Percentiles rank a stretch among this genome's conserved stretches.
Evolutionary conservation across 2,797 vertebrate genomes (phyloP).

Genomic region (Thamnophis elegans): DNA sequence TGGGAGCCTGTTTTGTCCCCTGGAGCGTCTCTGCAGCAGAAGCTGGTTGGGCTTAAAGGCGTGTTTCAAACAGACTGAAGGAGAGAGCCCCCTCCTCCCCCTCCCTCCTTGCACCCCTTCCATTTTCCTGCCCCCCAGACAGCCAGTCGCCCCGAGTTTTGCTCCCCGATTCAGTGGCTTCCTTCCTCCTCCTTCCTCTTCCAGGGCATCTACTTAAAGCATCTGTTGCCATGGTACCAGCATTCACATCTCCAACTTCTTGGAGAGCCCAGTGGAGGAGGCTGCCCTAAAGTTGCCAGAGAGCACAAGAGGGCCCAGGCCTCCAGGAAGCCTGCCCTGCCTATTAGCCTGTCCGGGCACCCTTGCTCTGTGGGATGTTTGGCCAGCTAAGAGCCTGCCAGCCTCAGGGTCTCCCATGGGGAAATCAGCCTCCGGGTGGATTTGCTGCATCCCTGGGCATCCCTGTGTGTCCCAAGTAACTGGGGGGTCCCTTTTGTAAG

Average conservation of each 20-base stretch:
- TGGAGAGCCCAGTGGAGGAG: neutral
- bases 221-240: neutral
- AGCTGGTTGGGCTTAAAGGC: neutral
- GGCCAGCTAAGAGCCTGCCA: neutral
- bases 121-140: neutral
- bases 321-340: neutral
- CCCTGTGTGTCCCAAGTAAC: neutral
- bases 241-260: neutral
- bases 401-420: neutral
- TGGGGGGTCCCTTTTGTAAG: neutral
- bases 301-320: neutral
- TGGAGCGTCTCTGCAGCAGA: neutral
- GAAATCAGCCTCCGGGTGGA: neutral
- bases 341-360: accelerated
- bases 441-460: neutral
- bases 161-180: constrained; percentile 45
- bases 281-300: neutral
- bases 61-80: neutral
- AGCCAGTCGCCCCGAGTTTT: neutral
- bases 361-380: neutral
- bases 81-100: neutral
- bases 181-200: constrained; percentile 45
- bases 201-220: constrained; percentile 55
- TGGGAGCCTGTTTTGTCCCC: neutral
- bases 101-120: neutral